A percentile compares a stretch with the other conserved stretches of the same genome.
These are phyloP conservation scores for Stegodyphus dumicola DNA, from an alignment of 1,140 invertebrate species.

Conservation along the genomic window DNA sequence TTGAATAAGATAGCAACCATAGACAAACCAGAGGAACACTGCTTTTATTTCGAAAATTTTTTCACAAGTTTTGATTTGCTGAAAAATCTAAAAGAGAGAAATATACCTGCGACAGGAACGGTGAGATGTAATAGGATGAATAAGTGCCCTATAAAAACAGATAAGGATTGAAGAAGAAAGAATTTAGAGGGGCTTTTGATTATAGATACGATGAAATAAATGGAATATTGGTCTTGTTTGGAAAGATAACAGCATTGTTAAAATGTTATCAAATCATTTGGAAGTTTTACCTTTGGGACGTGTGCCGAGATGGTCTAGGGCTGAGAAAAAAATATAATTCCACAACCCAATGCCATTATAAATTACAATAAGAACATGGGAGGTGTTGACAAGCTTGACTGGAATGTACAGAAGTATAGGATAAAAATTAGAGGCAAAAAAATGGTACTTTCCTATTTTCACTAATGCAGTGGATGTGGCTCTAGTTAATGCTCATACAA, in stretches of 20 bases:
- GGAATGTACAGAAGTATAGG: constrained; percentile 34
- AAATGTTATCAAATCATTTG: constrained; percentile 4
- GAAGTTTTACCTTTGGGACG: constrained; percentile 19
- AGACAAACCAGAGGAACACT: constrained; percentile 16
- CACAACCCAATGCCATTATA: constrained; percentile 29
- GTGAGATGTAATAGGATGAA: constrained; percentile 19
- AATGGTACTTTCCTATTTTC: constrained; percentile 40
- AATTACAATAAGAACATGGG: constrained; percentile 32
- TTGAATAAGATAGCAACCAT: constrained; percentile 17
- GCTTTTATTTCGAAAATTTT: constrained; percentile 16
- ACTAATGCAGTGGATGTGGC: constrained; percentile 38
- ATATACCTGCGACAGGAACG: constrained; percentile 15
- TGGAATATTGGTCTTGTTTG: constrained; percentile 19
- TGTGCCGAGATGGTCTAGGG: not conserved
- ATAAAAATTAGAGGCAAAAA: constrained; percentile 40
- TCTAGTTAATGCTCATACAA: constrained; percentile 43
- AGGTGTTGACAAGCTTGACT: constrained; percentile 35
- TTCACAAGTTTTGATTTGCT: constrained; percentile 17
- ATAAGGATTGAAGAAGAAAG: constrained; percentile 16
- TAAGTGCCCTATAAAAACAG: constrained; percentile 17
- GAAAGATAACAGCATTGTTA: constrained; percentile 17
- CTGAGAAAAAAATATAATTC: not conserved
- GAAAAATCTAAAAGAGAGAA: constrained; percentile 17
- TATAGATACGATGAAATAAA: constrained; percentile 17
- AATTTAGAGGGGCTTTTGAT: constrained; percentile 19